A percentile compares a stretch with the other conserved stretches of the same genome.
Conservation (phyloP, 2,113 vertebrate genomes). For the Arvicanthis niloticus region DNA sequence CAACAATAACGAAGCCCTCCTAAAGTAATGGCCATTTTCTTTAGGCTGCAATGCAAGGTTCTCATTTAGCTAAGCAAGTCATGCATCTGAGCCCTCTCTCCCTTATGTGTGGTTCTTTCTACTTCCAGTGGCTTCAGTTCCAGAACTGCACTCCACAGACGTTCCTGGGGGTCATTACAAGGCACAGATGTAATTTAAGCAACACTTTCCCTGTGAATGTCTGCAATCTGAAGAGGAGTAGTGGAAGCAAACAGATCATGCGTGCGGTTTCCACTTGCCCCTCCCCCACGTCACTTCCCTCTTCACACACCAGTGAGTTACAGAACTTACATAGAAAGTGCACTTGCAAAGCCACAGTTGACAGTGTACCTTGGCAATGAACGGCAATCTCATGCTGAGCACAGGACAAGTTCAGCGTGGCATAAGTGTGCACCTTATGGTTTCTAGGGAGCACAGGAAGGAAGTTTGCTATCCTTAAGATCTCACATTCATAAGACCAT, state of each 20-base stretch:
- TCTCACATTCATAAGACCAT: background rate
- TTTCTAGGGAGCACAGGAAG: background rate
- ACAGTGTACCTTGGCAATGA: background rate
- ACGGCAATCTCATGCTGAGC: background rate
- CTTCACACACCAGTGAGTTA: slow-evolving; percentile 39
- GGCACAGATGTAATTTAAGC: slow-evolving; percentile 74
- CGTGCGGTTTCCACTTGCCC: slow-evolving; percentile 47
- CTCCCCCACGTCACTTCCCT: background rate
- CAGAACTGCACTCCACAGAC: slow-evolving; percentile 68
- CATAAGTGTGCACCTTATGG: background rate
- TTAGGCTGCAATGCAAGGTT: slow-evolving; percentile 73
- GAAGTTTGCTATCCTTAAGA: slow-evolving; percentile 10
- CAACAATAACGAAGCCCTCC: slow-evolving; percentile 67
- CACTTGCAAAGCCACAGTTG: slow-evolving; percentile 36
- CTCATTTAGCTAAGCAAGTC: slow-evolving; percentile 76
- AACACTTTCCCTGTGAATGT: slow-evolving; percentile 64
- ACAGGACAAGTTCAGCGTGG: background rate
- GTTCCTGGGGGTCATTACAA: slow-evolving; percentile 60
- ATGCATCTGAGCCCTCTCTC: slow-evolving; percentile 71
- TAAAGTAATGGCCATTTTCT: slow-evolving; percentile 64
- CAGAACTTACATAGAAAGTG: background rate
- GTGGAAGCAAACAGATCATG: slow-evolving; percentile 61
- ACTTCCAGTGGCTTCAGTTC: slow-evolving; percentile 75
- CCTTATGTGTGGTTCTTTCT: slow-evolving; percentile 58
- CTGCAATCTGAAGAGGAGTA: slow-evolving; percentile 67